Conservation (phyloP, 2,888 invertebrate genomes). For the Alloscopus bannaensis region DNA sequence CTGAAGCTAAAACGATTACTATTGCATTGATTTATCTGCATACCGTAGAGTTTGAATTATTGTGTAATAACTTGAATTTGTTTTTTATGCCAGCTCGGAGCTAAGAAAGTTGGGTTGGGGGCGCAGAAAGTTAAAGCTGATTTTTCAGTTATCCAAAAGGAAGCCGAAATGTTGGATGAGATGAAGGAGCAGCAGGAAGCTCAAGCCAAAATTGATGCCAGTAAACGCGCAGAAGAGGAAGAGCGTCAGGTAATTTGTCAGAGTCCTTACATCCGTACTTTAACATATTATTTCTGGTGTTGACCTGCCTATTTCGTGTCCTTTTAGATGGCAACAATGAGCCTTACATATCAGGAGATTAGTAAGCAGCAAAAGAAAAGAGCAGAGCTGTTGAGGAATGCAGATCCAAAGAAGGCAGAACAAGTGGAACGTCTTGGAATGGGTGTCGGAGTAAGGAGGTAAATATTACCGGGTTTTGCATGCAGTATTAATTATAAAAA, state of each 20-base stretch:
- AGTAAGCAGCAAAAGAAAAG: conserved; percentile 81
- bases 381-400: conserved; percentile 83
- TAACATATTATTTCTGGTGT: not conserved
- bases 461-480: too few species aligned
- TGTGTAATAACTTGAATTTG: not conserved
- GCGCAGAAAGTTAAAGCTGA: conserved; percentile 96
- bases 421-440: conserved; percentile 96
- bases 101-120: conserved; percentile 91
- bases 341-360: conserved; percentile 86
- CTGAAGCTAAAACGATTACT: not conserved
- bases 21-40: not conserved
- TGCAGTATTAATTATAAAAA: too few species aligned
- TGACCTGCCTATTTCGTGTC: not conserved
- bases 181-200: conserved; percentile 77
- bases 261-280: not conserved
- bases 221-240: conserved; percentile 79
- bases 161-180: conserved; percentile 90
- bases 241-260: conserved; percentile 77
- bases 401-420: conserved; percentile 89
- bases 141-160: conserved; percentile 95
- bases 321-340: conserved; percentile 76
- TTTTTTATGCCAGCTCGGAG: conserved; percentile 82
- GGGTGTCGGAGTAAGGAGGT: conserved; percentile 83
- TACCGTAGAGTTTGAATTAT: conserved; percentile 21
- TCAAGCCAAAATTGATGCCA: conserved; percentile 66